phyloP scores from a whole-genome alignment of 2,797 vertebrate genomes.

The Perodicticus potto region DNA sequence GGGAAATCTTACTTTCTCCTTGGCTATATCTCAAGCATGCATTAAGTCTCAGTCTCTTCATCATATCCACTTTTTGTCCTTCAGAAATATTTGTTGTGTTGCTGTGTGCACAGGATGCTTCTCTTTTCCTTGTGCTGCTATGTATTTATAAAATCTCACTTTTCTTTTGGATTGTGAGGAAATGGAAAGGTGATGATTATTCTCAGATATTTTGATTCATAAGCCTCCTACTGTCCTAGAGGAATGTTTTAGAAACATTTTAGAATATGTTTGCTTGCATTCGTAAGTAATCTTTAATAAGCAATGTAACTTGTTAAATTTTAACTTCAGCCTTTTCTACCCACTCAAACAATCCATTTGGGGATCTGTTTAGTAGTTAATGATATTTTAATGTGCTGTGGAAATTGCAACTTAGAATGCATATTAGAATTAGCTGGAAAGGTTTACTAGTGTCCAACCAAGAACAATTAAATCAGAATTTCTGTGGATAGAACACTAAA shows the following conservation, averaged over 20 bases:
- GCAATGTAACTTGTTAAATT: neutral
- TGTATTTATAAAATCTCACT: neutral
- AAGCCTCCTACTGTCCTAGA: neutral
- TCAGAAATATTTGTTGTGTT: neutral
- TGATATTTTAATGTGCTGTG: slow-evolving; percentile 8
- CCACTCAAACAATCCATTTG: neutral
- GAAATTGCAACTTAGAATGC: neutral
- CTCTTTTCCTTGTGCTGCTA: neutral
- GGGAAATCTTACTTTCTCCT: neutral
- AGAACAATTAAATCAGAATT: neutral
- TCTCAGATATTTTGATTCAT: neutral
- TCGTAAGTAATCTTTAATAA: neutral
- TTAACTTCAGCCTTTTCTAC: neutral
- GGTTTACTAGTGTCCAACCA: neutral
- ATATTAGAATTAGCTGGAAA: neutral
- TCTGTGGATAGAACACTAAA: neutral
- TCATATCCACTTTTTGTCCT: neutral
- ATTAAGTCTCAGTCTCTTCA: neutral
- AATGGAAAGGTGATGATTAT: neutral
- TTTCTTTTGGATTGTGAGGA: neutral
- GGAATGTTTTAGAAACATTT: neutral
- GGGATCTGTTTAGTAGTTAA: neutral
- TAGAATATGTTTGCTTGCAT: slow-evolving; percentile 9
- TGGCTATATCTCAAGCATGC: neutral
- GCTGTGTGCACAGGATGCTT: neutral